A percentile compares a stretch with the other conserved stretches of the same genome.
Evolutionary conservation across 2,113 vertebrate species (phyloP).

Genomic region (Hydrolagus affinis): DNA sequence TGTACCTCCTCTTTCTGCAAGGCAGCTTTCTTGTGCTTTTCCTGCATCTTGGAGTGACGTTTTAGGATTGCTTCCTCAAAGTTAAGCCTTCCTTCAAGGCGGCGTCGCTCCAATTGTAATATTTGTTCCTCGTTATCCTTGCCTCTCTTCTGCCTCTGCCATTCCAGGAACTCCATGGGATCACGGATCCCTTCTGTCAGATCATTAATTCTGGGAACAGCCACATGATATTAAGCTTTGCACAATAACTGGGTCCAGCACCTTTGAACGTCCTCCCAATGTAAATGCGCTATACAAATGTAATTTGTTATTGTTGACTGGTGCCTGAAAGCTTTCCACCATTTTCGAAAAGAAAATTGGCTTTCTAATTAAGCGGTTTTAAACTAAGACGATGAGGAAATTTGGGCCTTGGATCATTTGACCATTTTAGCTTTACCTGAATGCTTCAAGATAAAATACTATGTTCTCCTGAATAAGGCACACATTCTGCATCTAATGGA

Average conservation of each 20-base stretch:
- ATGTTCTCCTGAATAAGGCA: too few relatives aligned
- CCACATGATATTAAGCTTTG: not conserved
- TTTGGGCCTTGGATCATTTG: too few relatives aligned
- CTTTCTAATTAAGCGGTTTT: too few relatives aligned
- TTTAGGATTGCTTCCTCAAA: constrained; percentile 65
- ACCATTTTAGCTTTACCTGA: too few relatives aligned
- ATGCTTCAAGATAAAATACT: too few relatives aligned
- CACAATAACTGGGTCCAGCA: constrained; percentile 1
- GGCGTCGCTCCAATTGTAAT: constrained; percentile 52
- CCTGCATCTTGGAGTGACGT: constrained; percentile 52
- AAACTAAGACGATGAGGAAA: too few relatives aligned
- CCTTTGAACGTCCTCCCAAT: not conserved
- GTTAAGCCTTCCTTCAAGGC: constrained; percentile 66
- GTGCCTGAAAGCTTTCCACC: too few relatives aligned
- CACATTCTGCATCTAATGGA: too few relatives aligned
- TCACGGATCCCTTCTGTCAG: constrained; percentile 62
- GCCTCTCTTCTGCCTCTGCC: constrained; percentile 70
- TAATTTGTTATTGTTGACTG: too few relatives aligned
- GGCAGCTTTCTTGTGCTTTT: constrained; percentile 64
- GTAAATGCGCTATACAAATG: too few relatives aligned
- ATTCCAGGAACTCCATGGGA: constrained; percentile 66
- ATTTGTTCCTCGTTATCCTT: constrained; percentile 63
- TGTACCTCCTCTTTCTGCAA: constrained; percentile 73
- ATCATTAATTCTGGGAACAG: constrained; percentile 49
- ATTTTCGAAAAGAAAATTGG: too few relatives aligned